Conservation (phyloP, 2,888 invertebrate species). For the Drosophila multiciliata region DNA sequence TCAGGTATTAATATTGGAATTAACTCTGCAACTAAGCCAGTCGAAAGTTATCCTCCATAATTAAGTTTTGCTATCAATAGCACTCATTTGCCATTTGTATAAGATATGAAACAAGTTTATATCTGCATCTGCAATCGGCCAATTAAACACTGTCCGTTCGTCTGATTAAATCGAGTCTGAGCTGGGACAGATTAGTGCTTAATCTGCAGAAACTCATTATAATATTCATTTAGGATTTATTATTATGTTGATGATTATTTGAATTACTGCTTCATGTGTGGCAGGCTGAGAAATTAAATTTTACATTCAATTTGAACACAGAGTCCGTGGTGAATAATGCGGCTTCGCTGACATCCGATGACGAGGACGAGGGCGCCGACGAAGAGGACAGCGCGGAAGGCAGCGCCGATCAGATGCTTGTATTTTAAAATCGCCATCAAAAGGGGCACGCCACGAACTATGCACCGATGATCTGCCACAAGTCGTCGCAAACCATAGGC, state of each 20-base stretch:
- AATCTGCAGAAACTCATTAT: conserved; percentile 30
- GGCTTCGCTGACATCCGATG: conserved; percentile 88
- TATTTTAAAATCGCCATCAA: conserved; percentile 87
- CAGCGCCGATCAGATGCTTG: conserved; percentile 91
- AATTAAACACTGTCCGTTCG: not conserved
- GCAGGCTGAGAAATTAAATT: conserved; percentile 44
- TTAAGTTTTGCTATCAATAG: conserved; percentile 56
- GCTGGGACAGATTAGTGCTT: conserved; percentile 31
- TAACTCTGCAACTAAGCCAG: conserved; percentile 12
- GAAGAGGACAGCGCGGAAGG: conserved; percentile 90
- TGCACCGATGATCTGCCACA: conserved; percentile 34
- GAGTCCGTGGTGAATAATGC: conserved; percentile 87
- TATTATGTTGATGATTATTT: conserved; percentile 36
- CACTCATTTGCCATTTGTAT: conserved; percentile 46
- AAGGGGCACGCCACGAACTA: conserved; percentile 24
- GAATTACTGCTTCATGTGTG: conserved; percentile 28
- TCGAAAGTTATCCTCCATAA: conserved; percentile 35
- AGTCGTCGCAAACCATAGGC: conserved; percentile 56
- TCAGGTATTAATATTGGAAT: not conserved
- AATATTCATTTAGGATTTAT: conserved; percentile 42
- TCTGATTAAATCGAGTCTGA: not conserved
- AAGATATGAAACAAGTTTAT: conserved; percentile 16
- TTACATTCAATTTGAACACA: conserved; percentile 59
- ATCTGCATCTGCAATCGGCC: not conserved
- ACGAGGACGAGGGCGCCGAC: conserved; percentile 91